phyloP scores from a whole-genome alignment of 2,888 invertebrate species.

The Petrophora chlorosata region DNA sequence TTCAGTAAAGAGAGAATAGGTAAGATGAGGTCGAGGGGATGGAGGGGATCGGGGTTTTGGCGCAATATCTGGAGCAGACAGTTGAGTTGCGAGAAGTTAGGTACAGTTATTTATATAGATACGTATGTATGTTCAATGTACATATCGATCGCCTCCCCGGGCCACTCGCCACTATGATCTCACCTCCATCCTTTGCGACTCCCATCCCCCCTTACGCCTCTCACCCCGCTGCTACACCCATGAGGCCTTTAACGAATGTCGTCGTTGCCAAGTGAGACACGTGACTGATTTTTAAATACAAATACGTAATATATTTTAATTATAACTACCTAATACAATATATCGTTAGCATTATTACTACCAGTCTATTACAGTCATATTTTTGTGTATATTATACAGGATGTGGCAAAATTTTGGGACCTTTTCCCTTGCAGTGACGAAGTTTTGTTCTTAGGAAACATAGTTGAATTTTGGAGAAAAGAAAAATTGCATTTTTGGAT shows the following conservation, averaged over 20 bases:
- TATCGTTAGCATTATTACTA: too few relatives aligned
- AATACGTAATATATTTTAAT: not conserved
- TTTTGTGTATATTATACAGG: too few relatives aligned
- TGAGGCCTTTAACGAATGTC: constrained; percentile 68
- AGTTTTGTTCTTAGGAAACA: too few relatives aligned
- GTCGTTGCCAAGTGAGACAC: constrained; percentile 46
- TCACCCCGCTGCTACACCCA: constrained; percentile 66
- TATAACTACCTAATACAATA: too few relatives aligned
- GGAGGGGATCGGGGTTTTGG: constrained; percentile 72
- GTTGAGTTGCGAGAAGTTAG: constrained; percentile 81
- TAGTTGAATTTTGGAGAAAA: too few relatives aligned
- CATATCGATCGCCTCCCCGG: constrained; percentile 83
- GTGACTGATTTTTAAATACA: constrained; percentile 37
- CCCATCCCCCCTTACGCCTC: constrained; percentile 55
- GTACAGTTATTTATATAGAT: constrained; percentile 80
- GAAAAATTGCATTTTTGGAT: too few relatives aligned
- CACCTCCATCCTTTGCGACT: constrained; percentile 81
- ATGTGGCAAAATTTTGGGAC: too few relatives aligned
- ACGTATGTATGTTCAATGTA: constrained; percentile 82
- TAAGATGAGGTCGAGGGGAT: constrained; percentile 53
- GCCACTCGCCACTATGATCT: constrained; percentile 84
- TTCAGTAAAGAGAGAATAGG: constrained; percentile 56
- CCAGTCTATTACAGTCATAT: too few relatives aligned
- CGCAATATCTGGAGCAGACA: constrained; percentile 82
- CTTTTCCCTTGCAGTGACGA: too few relatives aligned